phyloP scores from a whole-genome alignment of 2,113 vertebrate species.

The Tauraco erythrolophus region DNA sequence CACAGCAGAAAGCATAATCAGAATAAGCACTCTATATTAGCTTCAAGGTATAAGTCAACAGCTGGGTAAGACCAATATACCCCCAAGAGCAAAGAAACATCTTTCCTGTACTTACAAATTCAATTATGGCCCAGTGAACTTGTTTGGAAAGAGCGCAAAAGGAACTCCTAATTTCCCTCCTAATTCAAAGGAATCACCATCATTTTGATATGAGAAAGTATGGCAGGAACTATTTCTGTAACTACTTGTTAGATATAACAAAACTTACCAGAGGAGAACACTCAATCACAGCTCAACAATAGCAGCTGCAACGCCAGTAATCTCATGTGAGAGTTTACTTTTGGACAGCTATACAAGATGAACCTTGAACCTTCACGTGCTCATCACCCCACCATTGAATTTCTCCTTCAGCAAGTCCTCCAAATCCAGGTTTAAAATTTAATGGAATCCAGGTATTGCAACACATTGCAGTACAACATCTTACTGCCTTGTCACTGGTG shows the following conservation, averaged over 20 bases:
- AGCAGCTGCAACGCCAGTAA: background rate
- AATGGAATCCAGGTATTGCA: background rate
- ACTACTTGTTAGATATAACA: fast-evolving
- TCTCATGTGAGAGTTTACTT: background rate
- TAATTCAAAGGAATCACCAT: background rate
- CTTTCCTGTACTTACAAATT: background rate
- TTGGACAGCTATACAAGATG: background rate
- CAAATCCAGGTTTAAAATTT: constrained; percentile 3
- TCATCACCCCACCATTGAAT: background rate
- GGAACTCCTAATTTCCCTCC: background rate
- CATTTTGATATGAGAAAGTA: background rate
- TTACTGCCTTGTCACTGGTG: background rate
- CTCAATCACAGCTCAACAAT: background rate
- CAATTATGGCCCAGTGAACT: background rate
- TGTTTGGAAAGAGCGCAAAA: background rate
- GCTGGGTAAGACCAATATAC: background rate
- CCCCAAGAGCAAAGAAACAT: background rate
- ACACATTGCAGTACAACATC: background rate
- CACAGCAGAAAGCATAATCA: background rate
- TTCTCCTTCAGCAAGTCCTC: background rate
- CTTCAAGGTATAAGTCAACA: background rate
- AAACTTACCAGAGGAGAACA: background rate
- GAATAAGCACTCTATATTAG: background rate
- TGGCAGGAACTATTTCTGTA: fast-evolving
- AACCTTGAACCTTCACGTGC: background rate